Conservation (phyloP, 1,140 invertebrate species). For the Subanguina moxae region DNA sequence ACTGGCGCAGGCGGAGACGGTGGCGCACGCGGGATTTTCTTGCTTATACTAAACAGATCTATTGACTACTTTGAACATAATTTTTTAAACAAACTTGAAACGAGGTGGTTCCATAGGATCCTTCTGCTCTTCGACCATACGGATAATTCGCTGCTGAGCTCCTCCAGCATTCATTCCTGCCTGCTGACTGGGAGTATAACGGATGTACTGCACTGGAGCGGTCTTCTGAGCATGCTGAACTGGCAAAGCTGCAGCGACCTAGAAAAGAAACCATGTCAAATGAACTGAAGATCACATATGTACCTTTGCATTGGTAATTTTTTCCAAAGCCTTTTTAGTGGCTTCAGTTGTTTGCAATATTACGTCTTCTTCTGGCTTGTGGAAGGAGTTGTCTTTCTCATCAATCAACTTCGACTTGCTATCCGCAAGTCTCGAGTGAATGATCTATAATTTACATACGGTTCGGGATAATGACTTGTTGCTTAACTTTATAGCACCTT, state of each 20-base stretch:
- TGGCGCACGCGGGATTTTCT: constrained; percentile 84
- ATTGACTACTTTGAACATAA: no score
- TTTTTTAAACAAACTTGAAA: constrained; percentile 69
- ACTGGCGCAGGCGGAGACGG: constrained; percentile 95
- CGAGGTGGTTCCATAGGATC: constrained; percentile 98
- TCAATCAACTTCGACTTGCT: constrained; percentile 82
- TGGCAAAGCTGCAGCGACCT: constrained; percentile 78
- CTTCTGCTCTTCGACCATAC: constrained; percentile 88
- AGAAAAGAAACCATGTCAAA: constrained; percentile 6
- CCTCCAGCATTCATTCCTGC: constrained; percentile 77
- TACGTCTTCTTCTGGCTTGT: constrained; percentile 79
- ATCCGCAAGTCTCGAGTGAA: constrained; percentile 91
- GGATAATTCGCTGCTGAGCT: constrained; percentile 94
- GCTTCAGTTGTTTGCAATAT: constrained; percentile 79
- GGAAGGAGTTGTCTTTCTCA: constrained; percentile 81
- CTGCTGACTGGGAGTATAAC: constrained; percentile 85
- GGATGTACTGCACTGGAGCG: constrained; percentile 77
- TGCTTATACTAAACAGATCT: constrained; percentile 61
- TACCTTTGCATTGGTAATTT: constrained; percentile 54
- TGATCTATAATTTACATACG: constrained; percentile 67
- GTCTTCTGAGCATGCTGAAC: constrained; percentile 82
- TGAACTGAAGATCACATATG: neutral
- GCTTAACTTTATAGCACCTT: constrained; percentile 67
- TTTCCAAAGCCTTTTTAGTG: constrained; percentile 55
- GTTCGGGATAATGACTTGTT: neutral